Evolutionary conservation across 2,113 vertebrate species (phyloP).

Genomic region (Oceanites oceanicus): DNA sequence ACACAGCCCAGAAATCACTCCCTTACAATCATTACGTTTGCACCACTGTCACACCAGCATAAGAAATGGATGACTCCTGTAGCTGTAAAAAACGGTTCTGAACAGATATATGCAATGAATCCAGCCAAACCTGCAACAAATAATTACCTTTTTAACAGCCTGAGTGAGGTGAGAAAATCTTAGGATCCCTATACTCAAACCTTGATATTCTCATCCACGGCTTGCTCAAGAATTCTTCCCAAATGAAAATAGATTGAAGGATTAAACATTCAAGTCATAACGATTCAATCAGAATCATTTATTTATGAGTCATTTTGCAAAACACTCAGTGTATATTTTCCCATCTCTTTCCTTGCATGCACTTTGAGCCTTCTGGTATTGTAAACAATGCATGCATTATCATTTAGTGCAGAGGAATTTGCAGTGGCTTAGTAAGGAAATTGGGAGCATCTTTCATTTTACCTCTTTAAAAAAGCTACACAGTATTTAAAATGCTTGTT

Average conservation of each 20-base stretch:
- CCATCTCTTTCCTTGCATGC: slow-evolving; percentile 46
- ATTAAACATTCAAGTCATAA: slow-evolving; percentile 29
- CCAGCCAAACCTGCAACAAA: not conserved
- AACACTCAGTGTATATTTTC: slow-evolving; percentile 55
- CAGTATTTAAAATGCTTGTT: not conserved
- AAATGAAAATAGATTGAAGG: slow-evolving; percentile 5
- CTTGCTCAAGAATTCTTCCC: not conserved
- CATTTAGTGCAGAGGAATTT: slow-evolving; percentile 42
- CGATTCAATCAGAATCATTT: slow-evolving; percentile 66
- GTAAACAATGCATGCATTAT: slow-evolving; percentile 52
- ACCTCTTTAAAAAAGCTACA: not conserved
- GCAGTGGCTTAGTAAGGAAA: slow-evolving; percentile 26
- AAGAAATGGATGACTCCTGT: not conserved
- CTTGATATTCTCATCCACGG: not conserved
- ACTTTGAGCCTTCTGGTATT: slow-evolving; percentile 50
- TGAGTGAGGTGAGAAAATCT: slow-evolving; percentile 7
- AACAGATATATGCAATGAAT: not conserved
- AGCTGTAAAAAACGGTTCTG: not conserved
- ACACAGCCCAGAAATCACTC: not conserved
- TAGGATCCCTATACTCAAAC: not conserved
- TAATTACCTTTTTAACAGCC: slow-evolving; percentile 8
- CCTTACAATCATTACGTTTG: not conserved
- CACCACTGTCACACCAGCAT: not conserved
- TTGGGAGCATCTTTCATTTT: not conserved
- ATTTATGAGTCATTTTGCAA: slow-evolving; percentile 70